These are phyloP conservation scores for Leptatherina wallacei DNA, from an alignment of 2,797 vertebrate species.

Conservation along the genomic window DNA sequence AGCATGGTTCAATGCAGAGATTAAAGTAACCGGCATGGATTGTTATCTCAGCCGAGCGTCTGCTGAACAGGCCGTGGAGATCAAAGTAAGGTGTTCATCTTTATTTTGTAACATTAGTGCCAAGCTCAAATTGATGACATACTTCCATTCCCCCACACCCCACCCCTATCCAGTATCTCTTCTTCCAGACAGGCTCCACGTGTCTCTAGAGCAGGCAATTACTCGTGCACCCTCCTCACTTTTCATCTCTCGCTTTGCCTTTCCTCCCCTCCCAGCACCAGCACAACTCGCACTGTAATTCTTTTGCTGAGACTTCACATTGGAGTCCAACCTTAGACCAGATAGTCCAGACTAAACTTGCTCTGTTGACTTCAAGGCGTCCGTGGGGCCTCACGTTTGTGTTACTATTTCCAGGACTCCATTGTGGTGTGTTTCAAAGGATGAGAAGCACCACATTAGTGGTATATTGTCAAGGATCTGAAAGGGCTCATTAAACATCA, in stretches of 20 bases:
- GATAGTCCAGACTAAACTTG: constrained; percentile 8
- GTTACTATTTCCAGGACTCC: constrained; percentile 72
- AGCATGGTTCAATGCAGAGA: constrained; percentile 70
- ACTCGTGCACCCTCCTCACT: constrained; percentile 50
- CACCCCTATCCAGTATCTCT: constrained; percentile 40
- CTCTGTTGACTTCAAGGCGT: constrained; percentile 34
- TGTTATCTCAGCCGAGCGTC: constrained; percentile 83
- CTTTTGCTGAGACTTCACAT: constrained; percentile 4
- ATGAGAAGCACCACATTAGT: constrained; percentile 78
- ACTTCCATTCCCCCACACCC: constrained; percentile 24
- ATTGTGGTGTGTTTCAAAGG: constrained; percentile 71
- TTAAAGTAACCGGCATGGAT: constrained; percentile 78
- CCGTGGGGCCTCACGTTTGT: constrained; percentile 54
- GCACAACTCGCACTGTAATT: constrained; percentile 10
- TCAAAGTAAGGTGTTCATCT: constrained; percentile 81
- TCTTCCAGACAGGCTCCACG: constrained; percentile 76
- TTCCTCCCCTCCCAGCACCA: constrained; percentile 8
- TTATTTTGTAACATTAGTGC: constrained; percentile 75
- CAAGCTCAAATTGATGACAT: constrained; percentile 69
- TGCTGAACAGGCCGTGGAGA: constrained; percentile 80
- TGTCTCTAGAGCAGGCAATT: constrained; percentile 60
- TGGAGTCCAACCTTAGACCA: not conserved
- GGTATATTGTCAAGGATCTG: constrained; percentile 77
- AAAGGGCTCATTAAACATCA: constrained; percentile 79
- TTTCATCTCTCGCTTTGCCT: constrained; percentile 52